These are phyloP conservation scores for Amphilophus citrinellus DNA, from an alignment of 2,113 vertebrate species.

Conservation along the genomic window DNA sequence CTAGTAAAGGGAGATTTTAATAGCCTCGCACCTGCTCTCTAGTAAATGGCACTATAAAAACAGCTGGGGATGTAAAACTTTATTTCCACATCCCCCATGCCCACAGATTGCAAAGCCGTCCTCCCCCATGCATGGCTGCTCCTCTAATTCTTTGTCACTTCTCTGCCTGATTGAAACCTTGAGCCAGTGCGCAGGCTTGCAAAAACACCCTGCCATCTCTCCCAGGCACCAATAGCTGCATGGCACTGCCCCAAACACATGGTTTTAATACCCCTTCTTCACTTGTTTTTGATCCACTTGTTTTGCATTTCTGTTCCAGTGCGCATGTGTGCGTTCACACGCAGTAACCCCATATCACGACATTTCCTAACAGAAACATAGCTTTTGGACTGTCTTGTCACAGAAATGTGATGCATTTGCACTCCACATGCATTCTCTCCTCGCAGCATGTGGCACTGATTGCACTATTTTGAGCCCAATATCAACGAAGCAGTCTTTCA, in stretches of 20 bases:
- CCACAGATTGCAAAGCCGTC: slow-evolving; percentile 60
- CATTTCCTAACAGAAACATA: slow-evolving; percentile 58
- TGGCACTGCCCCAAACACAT: slow-evolving; percentile 75
- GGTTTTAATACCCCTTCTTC: slow-evolving; percentile 67
- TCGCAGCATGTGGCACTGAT: slow-evolving; percentile 72
- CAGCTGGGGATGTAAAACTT: slow-evolving; percentile 77
- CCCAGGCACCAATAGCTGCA: slow-evolving; percentile 49
- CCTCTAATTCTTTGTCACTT: slow-evolving; percentile 55
- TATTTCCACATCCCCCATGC: slow-evolving; percentile 76
- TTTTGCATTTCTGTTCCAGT: slow-evolving; percentile 48
- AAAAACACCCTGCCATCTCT: slow-evolving; percentile 42
- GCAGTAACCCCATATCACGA: slow-evolving; percentile 48
- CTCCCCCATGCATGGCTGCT: slow-evolving; percentile 26
- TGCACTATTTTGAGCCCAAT: slow-evolving; percentile 63
- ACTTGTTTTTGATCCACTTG: slow-evolving; percentile 39
- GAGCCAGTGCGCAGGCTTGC: slow-evolving; percentile 38
- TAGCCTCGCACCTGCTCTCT: slow-evolving; percentile 79
- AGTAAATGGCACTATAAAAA: slow-evolving; percentile 75
- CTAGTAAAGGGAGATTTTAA: slow-evolving; percentile 66
- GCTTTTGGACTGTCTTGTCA: slow-evolving; percentile 64
- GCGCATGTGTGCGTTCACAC: slow-evolving; percentile 45
- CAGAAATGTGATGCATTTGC: slow-evolving; percentile 57
- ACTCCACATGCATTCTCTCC: slow-evolving; percentile 47
- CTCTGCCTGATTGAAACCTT: slow-evolving; percentile 45
- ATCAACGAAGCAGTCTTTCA: slow-evolving; percentile 65